Evolutionary conservation across 1,140 invertebrate species (phyloP).

Genomic region (Calephelis virginiensis): DNA sequence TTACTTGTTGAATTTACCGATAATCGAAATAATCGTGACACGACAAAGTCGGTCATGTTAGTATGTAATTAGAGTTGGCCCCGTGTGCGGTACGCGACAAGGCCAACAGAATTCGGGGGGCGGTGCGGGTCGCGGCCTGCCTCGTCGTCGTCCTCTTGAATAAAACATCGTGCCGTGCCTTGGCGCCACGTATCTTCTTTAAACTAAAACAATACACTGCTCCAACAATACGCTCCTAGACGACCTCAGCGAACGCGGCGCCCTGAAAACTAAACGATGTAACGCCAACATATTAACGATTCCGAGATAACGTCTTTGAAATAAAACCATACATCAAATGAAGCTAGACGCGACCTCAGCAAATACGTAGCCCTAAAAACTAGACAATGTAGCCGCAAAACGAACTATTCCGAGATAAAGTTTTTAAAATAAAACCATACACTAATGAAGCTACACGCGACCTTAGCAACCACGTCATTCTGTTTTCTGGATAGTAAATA

Average conservation of each 20-base stretch:
- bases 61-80: constrained; percentile 57
- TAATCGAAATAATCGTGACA: constrained; percentile 58
- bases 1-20: constrained; percentile 47
- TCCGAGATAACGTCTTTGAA: too few relatives aligned
- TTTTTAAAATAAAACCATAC: too few relatives aligned
- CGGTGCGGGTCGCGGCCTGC: constrained; percentile 57
- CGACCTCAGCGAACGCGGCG: constrained; percentile 22
- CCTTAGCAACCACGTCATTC: too few relatives aligned
- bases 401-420: too few relatives aligned
- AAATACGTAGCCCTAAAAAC: too few relatives aligned
- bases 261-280: too few relatives aligned
- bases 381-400: too few relatives aligned
- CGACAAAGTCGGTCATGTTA: constrained; percentile 53
- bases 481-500: too few relatives aligned
- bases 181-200: constrained; percentile 42
- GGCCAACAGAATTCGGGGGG: constrained; percentile 61
- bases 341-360: too few relatives aligned
- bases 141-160: constrained; percentile 42
- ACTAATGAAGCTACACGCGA: too few relatives aligned
- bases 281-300: too few relatives aligned
- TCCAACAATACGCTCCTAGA: constrained; percentile 37
- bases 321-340: too few relatives aligned
- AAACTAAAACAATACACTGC: constrained; percentile 42
- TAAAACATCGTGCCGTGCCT: constrained; percentile 58
- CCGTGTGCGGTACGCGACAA: constrained; percentile 39